These are phyloP conservation scores for Galagoides demidoff DNA, from an alignment of 2,797 vertebrate genomes.

Conservation along the genomic window DNA sequence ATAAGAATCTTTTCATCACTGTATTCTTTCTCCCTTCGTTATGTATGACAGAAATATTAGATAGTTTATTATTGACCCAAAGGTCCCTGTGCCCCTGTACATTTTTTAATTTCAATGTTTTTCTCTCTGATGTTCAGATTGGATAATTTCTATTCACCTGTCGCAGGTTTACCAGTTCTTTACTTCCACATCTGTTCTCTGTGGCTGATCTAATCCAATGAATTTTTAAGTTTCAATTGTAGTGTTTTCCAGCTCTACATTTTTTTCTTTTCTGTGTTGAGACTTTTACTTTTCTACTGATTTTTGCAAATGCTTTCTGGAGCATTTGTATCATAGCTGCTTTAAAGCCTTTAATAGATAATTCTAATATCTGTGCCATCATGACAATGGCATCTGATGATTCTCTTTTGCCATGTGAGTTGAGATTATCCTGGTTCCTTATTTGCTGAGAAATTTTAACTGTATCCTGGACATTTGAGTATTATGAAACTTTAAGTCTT, in stretches of 20 bases:
- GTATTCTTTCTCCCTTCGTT: background rate
- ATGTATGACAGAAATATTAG: background rate
- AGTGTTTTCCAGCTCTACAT: background rate
- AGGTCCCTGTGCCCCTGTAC: background rate
- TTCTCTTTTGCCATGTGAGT: background rate
- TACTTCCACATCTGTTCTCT: background rate
- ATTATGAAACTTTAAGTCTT: background rate
- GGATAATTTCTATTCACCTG: background rate
- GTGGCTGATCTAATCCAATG: background rate
- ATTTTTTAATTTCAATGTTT: background rate
- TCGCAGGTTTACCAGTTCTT: background rate
- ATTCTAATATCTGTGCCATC: background rate
- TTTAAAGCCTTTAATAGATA: background rate
- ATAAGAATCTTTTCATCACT: background rate
- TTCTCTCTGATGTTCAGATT: background rate
- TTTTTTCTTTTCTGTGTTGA: background rate
- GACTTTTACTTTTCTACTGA: background rate
- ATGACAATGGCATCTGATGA: background rate
- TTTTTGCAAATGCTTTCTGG: conserved; percentile 29
- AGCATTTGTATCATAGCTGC: background rate
- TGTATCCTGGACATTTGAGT: background rate
- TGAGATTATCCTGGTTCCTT: background rate
- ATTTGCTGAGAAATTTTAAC: background rate
- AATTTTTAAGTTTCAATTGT: background rate
- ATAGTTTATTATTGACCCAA: background rate